phyloP scores from a whole-genome alignment of 2,888 invertebrate genomes.

The Lamproptera curius region DNA sequence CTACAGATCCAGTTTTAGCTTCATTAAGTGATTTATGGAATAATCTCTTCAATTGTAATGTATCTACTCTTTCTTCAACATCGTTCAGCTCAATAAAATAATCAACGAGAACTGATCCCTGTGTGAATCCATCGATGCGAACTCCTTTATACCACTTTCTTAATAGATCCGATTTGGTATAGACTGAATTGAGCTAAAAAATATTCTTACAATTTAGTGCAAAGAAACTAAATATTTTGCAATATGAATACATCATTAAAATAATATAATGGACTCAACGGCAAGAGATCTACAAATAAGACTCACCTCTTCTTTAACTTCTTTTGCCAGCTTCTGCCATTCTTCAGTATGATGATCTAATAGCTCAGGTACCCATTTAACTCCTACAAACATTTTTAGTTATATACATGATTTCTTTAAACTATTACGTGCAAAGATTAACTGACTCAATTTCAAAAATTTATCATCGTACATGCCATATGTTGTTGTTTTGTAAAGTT shows the following conservation, averaged over 20 bases:
- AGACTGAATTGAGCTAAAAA: constrained; percentile 89
- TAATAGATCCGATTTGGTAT: constrained; percentile 84
- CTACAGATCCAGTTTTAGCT: constrained; percentile 69
- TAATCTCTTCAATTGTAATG: constrained; percentile 83
- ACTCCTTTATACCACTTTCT: constrained; percentile 91
- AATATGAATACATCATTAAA: background rate
- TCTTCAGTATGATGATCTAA: constrained; percentile 91
- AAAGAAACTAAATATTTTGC: constrained; percentile 3
- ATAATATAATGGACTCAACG: too few relatives aligned
- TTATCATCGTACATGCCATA: too few relatives aligned
- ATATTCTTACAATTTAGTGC: too few relatives aligned
- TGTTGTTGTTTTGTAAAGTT: too few relatives aligned
- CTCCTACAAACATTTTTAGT: constrained; percentile 53
- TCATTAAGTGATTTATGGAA: constrained; percentile 81
- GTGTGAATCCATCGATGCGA: constrained; percentile 91
- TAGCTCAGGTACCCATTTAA: constrained; percentile 90
- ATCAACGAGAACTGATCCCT: constrained; percentile 92
- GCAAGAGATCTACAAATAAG: constrained; percentile 1
- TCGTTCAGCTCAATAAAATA: constrained; percentile 91
- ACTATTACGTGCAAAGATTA: too few relatives aligned
- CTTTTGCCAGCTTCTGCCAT: constrained; percentile 89
- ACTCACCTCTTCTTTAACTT: constrained; percentile 85
- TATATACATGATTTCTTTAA: too few relatives aligned
- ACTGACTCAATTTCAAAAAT: background rate
- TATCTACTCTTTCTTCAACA: constrained; percentile 83